A percentile compares a stretch with the other conserved stretches of the same genome.
Conservation (phyloP, 2,113 vertebrate genomes). For the Nettapus auritus region DNA sequence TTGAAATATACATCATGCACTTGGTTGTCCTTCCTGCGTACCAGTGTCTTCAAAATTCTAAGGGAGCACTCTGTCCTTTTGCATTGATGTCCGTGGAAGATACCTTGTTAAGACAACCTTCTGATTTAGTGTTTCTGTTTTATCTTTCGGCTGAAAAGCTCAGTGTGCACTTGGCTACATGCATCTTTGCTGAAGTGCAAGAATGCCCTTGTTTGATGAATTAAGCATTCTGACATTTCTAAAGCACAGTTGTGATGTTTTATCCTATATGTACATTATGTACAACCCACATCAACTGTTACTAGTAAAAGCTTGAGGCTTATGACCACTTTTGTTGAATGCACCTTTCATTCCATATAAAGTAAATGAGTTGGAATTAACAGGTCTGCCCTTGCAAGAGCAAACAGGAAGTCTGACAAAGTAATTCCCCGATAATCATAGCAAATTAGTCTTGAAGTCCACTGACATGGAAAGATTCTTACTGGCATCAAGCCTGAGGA, state of each 20-base stretch:
- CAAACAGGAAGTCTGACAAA: constrained; percentile 71
- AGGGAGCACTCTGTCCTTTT: constrained; percentile 44
- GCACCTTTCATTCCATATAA: constrained; percentile 68
- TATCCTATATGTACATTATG: constrained; percentile 10
- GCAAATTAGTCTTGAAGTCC: constrained; percentile 72
- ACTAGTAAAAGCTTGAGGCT: constrained; percentile 65
- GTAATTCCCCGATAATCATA: constrained; percentile 75
- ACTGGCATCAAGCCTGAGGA: constrained; percentile 64
- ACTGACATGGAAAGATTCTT: constrained; percentile 75
- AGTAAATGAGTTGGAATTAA: constrained; percentile 76
- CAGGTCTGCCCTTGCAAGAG: constrained; percentile 68
- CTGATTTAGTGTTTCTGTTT: constrained; percentile 78
- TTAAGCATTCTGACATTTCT: constrained; percentile 62
- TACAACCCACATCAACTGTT: constrained; percentile 54
- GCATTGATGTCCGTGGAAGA: constrained; percentile 61
- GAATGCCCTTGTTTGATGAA: constrained; percentile 55
- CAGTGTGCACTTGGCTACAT: constrained; percentile 14
- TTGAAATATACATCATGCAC: constrained; percentile 58
- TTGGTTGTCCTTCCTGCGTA: constrained; percentile 60
- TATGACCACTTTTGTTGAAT: constrained; percentile 64
- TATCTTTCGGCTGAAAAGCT: constrained; percentile 57
- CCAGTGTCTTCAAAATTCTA: constrained; percentile 75
- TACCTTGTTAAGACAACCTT: constrained; percentile 73
- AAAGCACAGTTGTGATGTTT: constrained; percentile 60
- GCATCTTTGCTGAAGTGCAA: constrained; percentile 62